These are phyloP conservation scores for Steinernema carpocapsae DNA, from an alignment of 2,888 invertebrate species.

Conservation along the genomic window DNA sequence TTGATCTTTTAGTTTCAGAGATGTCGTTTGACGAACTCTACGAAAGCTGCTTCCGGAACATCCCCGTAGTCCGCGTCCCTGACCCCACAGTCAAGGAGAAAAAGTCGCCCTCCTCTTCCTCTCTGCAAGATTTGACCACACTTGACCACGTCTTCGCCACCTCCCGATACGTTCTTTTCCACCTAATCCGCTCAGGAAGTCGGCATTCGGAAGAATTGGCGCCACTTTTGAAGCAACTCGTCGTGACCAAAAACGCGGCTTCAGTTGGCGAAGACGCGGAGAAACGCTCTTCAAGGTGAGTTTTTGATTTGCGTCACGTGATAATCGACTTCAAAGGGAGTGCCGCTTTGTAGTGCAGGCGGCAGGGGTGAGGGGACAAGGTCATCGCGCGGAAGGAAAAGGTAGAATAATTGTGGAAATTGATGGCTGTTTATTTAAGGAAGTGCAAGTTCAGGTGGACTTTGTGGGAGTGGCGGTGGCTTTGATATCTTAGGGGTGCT, in stretches of 20 bases:
- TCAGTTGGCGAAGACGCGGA: slow-evolving; percentile 8
- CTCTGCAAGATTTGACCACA: slow-evolving; percentile 18
- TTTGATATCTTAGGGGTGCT: too few relatives aligned
- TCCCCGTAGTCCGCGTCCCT: slow-evolving; percentile 41
- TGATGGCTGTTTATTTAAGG: not conserved
- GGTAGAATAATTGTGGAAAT: slow-evolving; percentile 27
- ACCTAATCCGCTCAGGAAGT: slow-evolving; percentile 39
- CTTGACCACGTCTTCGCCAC: slow-evolving; percentile 45
- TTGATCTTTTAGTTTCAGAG: slow-evolving; percentile 9
- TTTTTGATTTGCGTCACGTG: not conserved
- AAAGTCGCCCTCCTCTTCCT: slow-evolving; percentile 4
- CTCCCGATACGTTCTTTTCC: slow-evolving; percentile 44
- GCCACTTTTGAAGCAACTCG: slow-evolving; percentile 27
- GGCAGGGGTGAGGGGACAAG: slow-evolving; percentile 9
- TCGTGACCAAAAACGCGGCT: slow-evolving; percentile 12
- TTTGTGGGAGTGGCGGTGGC: too few relatives aligned
- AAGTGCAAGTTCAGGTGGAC: too few relatives aligned
- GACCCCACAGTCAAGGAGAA: slow-evolving; percentile 30
- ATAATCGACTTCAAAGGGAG: slow-evolving; percentile 12
- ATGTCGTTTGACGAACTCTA: slow-evolving; percentile 50
- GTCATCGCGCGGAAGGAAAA: not conserved
- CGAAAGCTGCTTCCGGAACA: slow-evolving; percentile 49
- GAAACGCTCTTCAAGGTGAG: slow-evolving; percentile 30
- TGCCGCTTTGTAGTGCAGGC: not conserved
- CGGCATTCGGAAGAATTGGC: slow-evolving; percentile 40